Evolutionary conservation across 2,113 vertebrate genomes (phyloP).

Genomic region (Python bivittatus): DNA sequence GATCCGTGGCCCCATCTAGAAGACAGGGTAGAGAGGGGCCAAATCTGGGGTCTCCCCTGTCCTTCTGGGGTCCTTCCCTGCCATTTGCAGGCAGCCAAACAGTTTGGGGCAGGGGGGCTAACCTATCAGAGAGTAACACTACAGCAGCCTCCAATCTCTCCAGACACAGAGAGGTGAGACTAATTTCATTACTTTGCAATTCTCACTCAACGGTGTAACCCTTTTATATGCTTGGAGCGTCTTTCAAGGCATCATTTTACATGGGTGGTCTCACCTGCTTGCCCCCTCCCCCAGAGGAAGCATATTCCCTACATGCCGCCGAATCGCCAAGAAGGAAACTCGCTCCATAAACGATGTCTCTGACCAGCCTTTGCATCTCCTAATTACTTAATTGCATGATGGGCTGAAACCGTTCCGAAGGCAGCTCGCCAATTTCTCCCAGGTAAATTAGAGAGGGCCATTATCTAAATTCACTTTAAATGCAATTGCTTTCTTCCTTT

Average conservation of each 20-base stretch:
- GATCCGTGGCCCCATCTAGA: too few species aligned
- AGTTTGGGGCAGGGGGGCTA: too few species aligned
- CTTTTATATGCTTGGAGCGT: not conserved
- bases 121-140: too few species aligned
- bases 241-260: not conserved
- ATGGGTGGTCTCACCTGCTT: not conserved
- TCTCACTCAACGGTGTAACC: not conserved
- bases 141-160: not conserved
- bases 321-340: slow-evolving; percentile 36
- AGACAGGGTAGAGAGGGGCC: too few species aligned
- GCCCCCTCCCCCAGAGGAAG: not conserved
- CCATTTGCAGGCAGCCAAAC: too few species aligned
- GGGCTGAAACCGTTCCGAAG: slow-evolving; percentile 67
- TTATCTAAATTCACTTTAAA: slow-evolving; percentile 66
- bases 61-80: too few species aligned
- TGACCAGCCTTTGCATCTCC: slow-evolving; percentile 52
- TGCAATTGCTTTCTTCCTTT: slow-evolving; percentile 60
- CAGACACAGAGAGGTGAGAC: not conserved
- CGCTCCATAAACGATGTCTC: slow-evolving; percentile 37
- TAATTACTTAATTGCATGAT: slow-evolving; percentile 71
- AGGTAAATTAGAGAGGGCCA: slow-evolving; percentile 62
- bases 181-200: not conserved
- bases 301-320: not conserved
- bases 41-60: too few species aligned
- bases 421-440: slow-evolving; percentile 62